phyloP scores from a whole-genome alignment of 2,797 vertebrate species.

The Clarias fuscus region DNA sequence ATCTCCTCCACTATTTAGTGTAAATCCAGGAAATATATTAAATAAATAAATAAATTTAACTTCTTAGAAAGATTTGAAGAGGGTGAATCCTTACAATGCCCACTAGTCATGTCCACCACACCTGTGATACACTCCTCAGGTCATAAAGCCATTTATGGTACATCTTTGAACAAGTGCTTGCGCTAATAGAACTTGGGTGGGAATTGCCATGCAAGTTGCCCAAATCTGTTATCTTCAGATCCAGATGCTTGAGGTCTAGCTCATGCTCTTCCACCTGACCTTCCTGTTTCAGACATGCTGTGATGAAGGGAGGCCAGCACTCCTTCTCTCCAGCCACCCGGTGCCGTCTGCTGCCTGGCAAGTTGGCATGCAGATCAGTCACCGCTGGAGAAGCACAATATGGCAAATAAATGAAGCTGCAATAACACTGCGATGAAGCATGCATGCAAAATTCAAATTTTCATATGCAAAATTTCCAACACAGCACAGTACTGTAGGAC shows the following conservation, averaged over 20 bases:
- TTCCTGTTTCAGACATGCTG: constrained; percentile 30
- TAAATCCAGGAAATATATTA: background rate
- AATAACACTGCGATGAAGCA: constrained; percentile 5
- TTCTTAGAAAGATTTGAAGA: background rate
- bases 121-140: background rate
- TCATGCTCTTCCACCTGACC: constrained; percentile 24
- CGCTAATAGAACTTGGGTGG: background rate
- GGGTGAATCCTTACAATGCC: background rate
- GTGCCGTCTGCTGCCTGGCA: constrained; percentile 8
- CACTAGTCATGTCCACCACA: background rate
- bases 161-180: constrained; percentile 12
- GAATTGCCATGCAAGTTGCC: background rate
- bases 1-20: background rate
- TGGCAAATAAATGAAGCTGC: constrained; percentile 32
- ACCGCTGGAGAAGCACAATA: constrained; percentile 35
- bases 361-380: constrained; percentile 32
- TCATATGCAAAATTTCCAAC: background rate
- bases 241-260: constrained; percentile 27
- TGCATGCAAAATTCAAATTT: background rate
- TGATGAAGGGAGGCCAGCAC: constrained; percentile 4
- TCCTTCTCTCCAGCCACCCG: constrained; percentile 22
- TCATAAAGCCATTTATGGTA: background rate
- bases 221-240: constrained; percentile 22
- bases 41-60: background rate
- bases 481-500: background rate